phyloP scores from a whole-genome alignment of 1,140 invertebrate species.

The Panonychus citri region DNA sequence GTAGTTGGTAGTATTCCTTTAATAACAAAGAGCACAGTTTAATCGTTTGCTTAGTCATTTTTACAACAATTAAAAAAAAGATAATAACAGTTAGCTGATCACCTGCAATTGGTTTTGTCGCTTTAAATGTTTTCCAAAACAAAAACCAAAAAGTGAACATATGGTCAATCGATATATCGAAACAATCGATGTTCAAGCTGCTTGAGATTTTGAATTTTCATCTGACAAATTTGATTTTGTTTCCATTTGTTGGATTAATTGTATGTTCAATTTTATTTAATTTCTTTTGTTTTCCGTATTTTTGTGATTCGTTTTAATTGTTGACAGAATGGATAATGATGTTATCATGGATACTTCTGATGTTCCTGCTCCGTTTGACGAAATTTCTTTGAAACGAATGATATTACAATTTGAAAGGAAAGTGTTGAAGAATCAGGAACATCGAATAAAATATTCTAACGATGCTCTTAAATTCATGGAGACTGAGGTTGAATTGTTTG shows the following conservation, averaged over 20 bases:
- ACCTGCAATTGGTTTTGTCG: no score
- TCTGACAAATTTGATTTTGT: no score
- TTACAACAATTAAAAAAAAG: no score
- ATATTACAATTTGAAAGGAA: slow-evolving; percentile 81
- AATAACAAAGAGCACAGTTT: slow-evolving; percentile 41
- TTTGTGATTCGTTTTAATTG: slow-evolving; percentile 13
- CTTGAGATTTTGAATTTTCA: no score
- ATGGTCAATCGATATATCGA: no score
- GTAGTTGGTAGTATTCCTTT: slow-evolving; percentile 30
- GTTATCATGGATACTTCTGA: background rate
- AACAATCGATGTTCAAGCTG: no score
- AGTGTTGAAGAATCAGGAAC: slow-evolving; percentile 81
- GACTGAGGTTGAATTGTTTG: slow-evolving; percentile 84
- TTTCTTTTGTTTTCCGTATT: no score
- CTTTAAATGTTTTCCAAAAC: no score
- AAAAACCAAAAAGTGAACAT: no score
- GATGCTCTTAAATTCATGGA: slow-evolving; percentile 98
- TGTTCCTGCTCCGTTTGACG: background rate
- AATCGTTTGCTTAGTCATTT: background rate
- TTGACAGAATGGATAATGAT: background rate
- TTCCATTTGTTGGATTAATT: no score
- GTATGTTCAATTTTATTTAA: no score
- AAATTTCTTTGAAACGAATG: slow-evolving; percentile 21
- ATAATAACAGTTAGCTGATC: no score
- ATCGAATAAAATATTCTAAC: slow-evolving; percentile 94